These are phyloP conservation scores for Cichladusa arquata DNA, from an alignment of 2,113 vertebrate species.

Conservation along the genomic window DNA sequence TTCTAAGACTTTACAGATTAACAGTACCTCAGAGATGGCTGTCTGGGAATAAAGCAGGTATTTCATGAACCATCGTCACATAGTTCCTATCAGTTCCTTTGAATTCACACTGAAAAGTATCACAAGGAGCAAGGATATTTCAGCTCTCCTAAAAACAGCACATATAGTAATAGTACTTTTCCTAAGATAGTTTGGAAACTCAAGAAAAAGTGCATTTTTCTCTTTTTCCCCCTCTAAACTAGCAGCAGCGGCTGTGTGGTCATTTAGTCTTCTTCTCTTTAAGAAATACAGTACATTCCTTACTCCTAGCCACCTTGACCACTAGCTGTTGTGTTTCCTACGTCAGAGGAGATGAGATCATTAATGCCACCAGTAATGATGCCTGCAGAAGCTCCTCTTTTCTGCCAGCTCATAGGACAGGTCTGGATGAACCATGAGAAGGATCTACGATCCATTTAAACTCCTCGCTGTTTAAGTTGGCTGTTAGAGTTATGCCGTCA, in stretches of 20 bases:
- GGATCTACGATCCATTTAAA: neutral
- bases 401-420: neutral
- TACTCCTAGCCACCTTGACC: conserved; percentile 28
- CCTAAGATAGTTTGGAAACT: neutral
- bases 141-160: neutral
- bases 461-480: neutral
- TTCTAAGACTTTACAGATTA: neutral
- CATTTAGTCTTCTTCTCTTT: neutral
- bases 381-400: conserved; percentile 17
- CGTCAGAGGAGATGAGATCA: conserved; percentile 30
- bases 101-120: neutral
- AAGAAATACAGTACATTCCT: conserved; percentile 32
- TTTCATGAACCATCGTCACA: neutral
- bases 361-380: conserved; percentile 6
- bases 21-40: neutral
- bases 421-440: neutral
- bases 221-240: neutral
- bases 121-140: neutral
- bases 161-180: neutral
- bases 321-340: neutral
- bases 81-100: neutral
- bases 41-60: neutral
- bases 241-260: neutral
- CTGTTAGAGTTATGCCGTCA: neutral
- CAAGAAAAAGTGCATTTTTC: neutral